Conservation (phyloP, 1,140 invertebrate genomes). For the Drosophila repleta region DNA sequence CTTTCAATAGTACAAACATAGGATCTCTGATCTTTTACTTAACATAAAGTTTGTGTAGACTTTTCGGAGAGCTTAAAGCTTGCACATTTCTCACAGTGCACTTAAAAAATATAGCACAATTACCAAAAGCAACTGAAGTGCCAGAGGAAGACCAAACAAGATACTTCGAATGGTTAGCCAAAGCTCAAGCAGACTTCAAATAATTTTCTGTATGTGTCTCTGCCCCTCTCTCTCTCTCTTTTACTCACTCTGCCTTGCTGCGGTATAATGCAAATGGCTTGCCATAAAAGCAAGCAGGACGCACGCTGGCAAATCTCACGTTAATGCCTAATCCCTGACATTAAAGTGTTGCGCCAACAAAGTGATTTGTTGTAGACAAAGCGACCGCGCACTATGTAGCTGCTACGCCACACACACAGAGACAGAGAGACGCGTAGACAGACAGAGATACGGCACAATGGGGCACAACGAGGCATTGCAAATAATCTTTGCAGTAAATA, state of each 20-base stretch:
- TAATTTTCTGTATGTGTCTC: constrained; percentile 13
- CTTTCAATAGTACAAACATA: too few relatives aligned
- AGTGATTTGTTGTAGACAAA: constrained; percentile 81
- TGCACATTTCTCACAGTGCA: constrained; percentile 1
- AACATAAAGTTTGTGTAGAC: too few relatives aligned
- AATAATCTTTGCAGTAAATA: constrained; percentile 82
- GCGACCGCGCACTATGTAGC: constrained; percentile 53
- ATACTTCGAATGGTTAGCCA: not conserved
- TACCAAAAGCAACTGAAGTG: constrained; percentile 18
- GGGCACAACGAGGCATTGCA: constrained; percentile 69
- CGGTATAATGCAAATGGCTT: constrained; percentile 42
- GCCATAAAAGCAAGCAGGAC: constrained; percentile 35
- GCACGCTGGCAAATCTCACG: constrained; percentile 68
- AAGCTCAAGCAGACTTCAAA: constrained; percentile 7
- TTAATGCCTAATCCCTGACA: constrained; percentile 79
- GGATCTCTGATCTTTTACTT: too few relatives aligned
- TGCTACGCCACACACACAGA: constrained; percentile 9
- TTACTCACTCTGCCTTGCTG: not conserved
- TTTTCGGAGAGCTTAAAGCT: not conserved
- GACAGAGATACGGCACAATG: constrained; percentile 46
- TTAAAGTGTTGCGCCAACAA: constrained; percentile 80
- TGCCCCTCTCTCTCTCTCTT: not conserved
- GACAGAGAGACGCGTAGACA: not conserved
- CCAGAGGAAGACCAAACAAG: not conserved
- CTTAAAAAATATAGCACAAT: constrained; percentile 1